phyloP scores from a whole-genome alignment of 2,888 invertebrate genomes.

The Metalampra italica region DNA sequence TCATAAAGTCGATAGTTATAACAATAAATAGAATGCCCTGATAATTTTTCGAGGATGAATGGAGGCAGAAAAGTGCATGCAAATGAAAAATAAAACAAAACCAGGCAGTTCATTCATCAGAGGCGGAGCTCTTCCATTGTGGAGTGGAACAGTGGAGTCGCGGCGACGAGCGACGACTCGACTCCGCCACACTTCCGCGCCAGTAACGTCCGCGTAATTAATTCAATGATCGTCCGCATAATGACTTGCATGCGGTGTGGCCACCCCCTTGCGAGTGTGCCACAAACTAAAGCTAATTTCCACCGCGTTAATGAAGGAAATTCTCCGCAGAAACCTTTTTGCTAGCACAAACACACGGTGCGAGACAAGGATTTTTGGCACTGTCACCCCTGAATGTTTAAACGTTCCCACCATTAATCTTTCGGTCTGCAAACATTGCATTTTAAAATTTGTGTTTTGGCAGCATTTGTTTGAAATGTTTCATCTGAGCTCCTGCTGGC shows the following conservation, averaged over 20 bases:
- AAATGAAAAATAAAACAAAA: slow-evolving; percentile 16
- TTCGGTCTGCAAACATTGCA: slow-evolving; percentile 61
- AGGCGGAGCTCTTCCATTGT: slow-evolving; percentile 22
- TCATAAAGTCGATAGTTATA: not conserved
- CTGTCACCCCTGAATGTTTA: slow-evolving; percentile 56
- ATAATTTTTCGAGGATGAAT: slow-evolving; percentile 1
- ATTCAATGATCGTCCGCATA: slow-evolving; percentile 75
- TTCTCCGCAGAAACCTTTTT: slow-evolving; percentile 60
- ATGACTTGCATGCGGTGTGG: slow-evolving; percentile 66
- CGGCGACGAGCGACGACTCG: slow-evolving; percentile 15
- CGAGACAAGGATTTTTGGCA: slow-evolving; percentile 56
- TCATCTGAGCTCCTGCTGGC: slow-evolving; percentile 29
- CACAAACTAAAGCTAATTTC: slow-evolving; percentile 69
- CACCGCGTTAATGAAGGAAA: slow-evolving; percentile 61
- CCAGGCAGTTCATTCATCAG: slow-evolving; percentile 24
- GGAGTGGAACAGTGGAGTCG: slow-evolving; percentile 14
- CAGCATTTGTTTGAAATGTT: slow-evolving; percentile 61
- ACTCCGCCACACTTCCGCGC: slow-evolving; percentile 48
- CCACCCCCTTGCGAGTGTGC: slow-evolving; percentile 47
- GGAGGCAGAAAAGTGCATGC: slow-evolving; percentile 16
- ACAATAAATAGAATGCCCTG: not conserved
- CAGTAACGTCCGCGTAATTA: slow-evolving; percentile 60
- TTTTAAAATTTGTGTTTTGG: slow-evolving; percentile 66
- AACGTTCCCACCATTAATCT: slow-evolving; percentile 69
- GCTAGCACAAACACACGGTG: slow-evolving; percentile 44